Evolutionary conservation across 2,113 vertebrate genomes (phyloP).

Genomic region (Pleuronectes platessa): DNA sequence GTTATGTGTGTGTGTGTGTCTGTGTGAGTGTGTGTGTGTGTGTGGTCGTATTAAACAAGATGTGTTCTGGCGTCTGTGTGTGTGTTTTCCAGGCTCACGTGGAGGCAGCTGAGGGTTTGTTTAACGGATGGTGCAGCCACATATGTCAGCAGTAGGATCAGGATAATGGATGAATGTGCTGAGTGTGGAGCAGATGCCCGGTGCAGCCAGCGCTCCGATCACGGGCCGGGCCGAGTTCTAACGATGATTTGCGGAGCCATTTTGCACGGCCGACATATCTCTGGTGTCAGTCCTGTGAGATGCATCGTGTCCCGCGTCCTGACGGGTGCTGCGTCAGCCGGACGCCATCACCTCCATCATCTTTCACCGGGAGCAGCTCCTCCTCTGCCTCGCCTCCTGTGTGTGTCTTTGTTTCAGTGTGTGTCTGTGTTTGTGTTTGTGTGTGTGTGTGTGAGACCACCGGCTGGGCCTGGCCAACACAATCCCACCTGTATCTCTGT

Average conservation of each 20-base stretch:
- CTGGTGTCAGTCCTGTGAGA: constrained; percentile 53
- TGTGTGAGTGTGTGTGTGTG: too few relatives aligned
- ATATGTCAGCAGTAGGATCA: constrained; percentile 52
- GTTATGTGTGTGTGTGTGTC: too few relatives aligned
- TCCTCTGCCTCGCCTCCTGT: neutral
- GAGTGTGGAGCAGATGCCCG: constrained; percentile 54
- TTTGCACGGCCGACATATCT: constrained; percentile 56
- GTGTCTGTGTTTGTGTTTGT: neutral
- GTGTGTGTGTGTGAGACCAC: neutral
- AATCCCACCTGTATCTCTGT: too few relatives aligned
- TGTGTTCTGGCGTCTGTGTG: neutral
- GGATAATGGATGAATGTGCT: constrained; percentile 52
- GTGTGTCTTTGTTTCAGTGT: too few relatives aligned
- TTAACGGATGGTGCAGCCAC: constrained; percentile 12
- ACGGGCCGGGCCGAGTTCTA: constrained; percentile 49
- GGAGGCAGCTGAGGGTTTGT: constrained; percentile 29
- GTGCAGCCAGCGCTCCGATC: constrained; percentile 30
- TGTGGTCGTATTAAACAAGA: too few relatives aligned
- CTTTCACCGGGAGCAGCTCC: neutral
- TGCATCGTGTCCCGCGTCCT: constrained; percentile 13
- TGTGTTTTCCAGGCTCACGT: neutral
- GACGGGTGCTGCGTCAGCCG: constrained; percentile 60
- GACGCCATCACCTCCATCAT: neutral
- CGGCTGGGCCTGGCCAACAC: neutral
- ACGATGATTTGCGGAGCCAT: constrained; percentile 62